phyloP scores from a whole-genome alignment of 2,888 invertebrate genomes.

The Drosophila vallismaia region DNA sequence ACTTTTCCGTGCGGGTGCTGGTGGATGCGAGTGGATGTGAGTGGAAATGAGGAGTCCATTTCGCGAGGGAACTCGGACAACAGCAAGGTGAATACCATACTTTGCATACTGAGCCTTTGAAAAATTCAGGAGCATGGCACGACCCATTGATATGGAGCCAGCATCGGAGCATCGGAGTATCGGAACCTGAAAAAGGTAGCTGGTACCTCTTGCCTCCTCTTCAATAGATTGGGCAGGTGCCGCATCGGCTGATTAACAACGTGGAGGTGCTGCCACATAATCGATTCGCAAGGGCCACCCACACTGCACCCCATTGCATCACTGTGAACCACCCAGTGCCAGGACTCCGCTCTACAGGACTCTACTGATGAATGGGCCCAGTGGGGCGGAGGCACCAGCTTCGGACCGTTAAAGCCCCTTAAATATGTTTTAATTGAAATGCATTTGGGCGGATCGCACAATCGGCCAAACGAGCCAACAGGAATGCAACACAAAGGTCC shows the following conservation, averaged over 20 bases:
- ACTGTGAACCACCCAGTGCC: constrained; percentile 2
- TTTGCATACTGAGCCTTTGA: constrained; percentile 34
- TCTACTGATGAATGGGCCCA: constrained; percentile 56
- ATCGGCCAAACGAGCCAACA: constrained; percentile 37
- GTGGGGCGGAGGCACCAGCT: constrained; percentile 21
- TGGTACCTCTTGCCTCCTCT: constrained; percentile 13
- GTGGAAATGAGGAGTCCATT: constrained; percentile 34
- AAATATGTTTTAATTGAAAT: constrained; percentile 76
- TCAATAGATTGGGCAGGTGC: constrained; percentile 35
- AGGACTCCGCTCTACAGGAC: constrained; percentile 6
- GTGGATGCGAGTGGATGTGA: background rate
- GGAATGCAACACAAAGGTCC: constrained; percentile 32
- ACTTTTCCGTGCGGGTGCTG: constrained; percentile 27
- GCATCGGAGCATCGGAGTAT: background rate
- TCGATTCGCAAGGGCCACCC: constrained; percentile 41
- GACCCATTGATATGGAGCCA: constrained; percentile 35
- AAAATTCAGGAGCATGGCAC: constrained; percentile 32
- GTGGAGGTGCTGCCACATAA: constrained; percentile 50
- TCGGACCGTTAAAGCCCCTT: constrained; percentile 45
- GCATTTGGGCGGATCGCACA: constrained; percentile 61
- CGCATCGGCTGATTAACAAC: constrained; percentile 56
- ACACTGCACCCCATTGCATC: background rate
- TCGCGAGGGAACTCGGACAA: constrained; percentile 39
- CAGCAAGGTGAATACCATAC: constrained; percentile 27
- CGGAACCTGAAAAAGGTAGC: background rate